Evolutionary conservation across 2,113 vertebrate species (phyloP), one percentile per base, ranked within the genome.

Genomic region (Amazona vittata): DNA sequence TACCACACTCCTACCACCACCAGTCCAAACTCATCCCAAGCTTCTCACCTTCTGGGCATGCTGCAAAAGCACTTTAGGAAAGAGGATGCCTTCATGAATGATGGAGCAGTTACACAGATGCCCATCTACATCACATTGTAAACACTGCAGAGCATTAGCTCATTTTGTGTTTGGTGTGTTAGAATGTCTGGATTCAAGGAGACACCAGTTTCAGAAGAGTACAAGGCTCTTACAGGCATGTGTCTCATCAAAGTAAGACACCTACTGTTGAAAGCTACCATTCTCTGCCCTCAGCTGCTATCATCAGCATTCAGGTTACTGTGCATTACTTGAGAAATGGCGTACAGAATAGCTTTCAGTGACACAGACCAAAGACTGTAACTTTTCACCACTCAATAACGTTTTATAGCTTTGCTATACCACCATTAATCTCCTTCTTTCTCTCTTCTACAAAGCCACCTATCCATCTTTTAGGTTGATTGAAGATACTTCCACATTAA

Each of bases 1-100:
- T 29, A 2, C 0, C 2, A 9, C 10, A 6, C 3, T 35, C 14
- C 29, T 81, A 44, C 29, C 8, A 80, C 12, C 4, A 2, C 19
- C 4, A 35, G 16, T 59, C 5, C 28, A 46, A 86, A 70, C 3
- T 8, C 11, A 33, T 41, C 18, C 19, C 0, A 0, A 63, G 29
- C 10, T 74, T 59, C 24, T 83, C 41, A 37, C 15, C 28, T 81
- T 78, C 57, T 49, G 39, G 17, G 6, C 16, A 18, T 43, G 5
- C 25, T 84, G 41, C 57, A 76, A 28, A 84, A 68, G 21, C 15
- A n/a, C 50, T 12, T 21, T 10, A 25, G 25, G 74, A 63, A 79
- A 44, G 22, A 86, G n/a, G 26, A 57, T 47, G 41, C 9, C 18
- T 63, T 73, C 41, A 49, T 0, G 0, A 68, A 31, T 52, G 37